Evolutionary conservation across 1,140 invertebrate species (phyloP), one percentile per base, ranked within the genome.

Genomic region (Drosophila bocki): DNA sequence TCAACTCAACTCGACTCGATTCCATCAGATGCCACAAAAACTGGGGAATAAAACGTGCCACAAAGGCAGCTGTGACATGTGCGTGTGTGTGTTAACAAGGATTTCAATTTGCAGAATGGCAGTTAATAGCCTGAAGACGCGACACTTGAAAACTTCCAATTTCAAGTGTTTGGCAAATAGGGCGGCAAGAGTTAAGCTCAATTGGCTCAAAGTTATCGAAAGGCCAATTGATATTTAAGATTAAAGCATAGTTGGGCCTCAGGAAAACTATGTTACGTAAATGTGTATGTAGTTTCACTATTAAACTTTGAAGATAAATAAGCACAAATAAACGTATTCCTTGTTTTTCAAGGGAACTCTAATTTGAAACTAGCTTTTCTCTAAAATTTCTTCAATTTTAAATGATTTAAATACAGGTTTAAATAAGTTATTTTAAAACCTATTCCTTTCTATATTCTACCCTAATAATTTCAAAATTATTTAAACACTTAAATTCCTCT

Each of bases 131-230:
- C 63, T 64, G 57, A 58, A 67, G 70, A 70, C 45, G 71, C 69
- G 60, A 63, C 71, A 71, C 58, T 82, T 75, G 60, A 78, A 58
- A 74, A 65, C 42, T 79, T 79, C 12, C 51, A 19, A 45, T 54
- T 64, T 79, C 33, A 75, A 86, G 83, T 65, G 63, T 47, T 72
- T 53, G 57, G 69, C 32, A 81, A 84, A 81, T 47, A 71, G n/a
- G 17, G 47, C 54, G 22, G 29, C 37, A 56, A 81, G 42, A 48
- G 50, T 56, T 50, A 15, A 33, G 32, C 15, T 9, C 47, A 35
- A 29, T 37, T 26, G 35, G 47, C 7, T 50, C 17, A 54, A 53
- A 78, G 17, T 3, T 11, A 13, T 39, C 26, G 15, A 33, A 64
- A 22, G 3, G 7, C 26, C 19, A 39, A 44, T 35, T 7, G 59